Percentiles rank a stretch among this genome's conserved stretches.
Evolutionary conservation across 2,888 invertebrate species (phyloP).

Genomic region (Anagyrus pseudococci): DNA sequence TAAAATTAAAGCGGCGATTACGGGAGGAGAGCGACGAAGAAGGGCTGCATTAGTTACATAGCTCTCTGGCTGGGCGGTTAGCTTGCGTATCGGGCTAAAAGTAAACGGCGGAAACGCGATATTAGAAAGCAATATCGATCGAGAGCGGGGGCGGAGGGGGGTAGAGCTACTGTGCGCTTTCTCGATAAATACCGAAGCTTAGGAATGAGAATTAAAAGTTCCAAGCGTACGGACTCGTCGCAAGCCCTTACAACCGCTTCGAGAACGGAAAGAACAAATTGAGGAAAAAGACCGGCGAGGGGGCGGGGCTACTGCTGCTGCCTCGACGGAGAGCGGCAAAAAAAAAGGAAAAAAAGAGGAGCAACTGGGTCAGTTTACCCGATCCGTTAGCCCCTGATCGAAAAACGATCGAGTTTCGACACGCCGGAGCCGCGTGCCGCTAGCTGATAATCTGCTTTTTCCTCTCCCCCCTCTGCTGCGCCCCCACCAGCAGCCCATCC

Average conservation of each 20-base stretch:
- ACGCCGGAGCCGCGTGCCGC: slow-evolving; percentile 17
- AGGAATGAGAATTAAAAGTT: neutral
- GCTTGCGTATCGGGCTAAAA: too few relatives aligned
- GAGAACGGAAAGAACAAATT: neutral
- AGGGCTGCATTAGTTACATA: too few relatives aligned
- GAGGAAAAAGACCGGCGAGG: too few relatives aligned
- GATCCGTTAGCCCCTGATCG: slow-evolving; percentile 22
- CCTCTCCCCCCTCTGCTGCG: neutral
- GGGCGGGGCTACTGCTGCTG: too few relatives aligned
- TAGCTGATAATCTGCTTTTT: slow-evolving; percentile 34
- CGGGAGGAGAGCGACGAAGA: too few relatives aligned
- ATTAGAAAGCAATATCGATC: neutral
- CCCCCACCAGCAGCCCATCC: too few relatives aligned
- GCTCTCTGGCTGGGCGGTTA: too few relatives aligned
- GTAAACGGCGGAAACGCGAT: too few relatives aligned
- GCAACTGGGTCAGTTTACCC: slow-evolving; percentile 26
- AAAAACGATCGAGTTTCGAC: slow-evolving; percentile 31
- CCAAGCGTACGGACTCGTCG: too few relatives aligned
- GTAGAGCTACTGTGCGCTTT: neutral
- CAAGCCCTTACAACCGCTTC: neutral
- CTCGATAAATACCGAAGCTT: neutral
- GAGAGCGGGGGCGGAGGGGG: too few relatives aligned
- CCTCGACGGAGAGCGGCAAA: neutral
- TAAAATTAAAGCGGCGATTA: neutral
- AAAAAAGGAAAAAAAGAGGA: slow-evolving; percentile 20